These are phyloP conservation scores for Bombyx mori DNA, from an alignment of 1,140 invertebrate genomes.

Conservation along the genomic window DNA sequence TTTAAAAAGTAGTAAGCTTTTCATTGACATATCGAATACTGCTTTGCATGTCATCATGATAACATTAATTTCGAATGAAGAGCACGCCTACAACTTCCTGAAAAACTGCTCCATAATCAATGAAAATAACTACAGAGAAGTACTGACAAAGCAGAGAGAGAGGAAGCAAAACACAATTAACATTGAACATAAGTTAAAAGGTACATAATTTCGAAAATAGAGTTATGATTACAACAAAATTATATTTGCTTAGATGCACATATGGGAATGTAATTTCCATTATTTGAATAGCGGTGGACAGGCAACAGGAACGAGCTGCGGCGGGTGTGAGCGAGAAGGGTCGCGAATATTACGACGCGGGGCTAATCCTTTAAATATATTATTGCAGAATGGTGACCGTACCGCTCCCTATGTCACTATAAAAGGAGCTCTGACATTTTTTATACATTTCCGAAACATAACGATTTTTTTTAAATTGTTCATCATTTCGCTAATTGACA, in stretches of 20 bases:
- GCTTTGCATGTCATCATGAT: no score
- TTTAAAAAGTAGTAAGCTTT: no score
- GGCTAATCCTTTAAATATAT: slow-evolving; percentile 72
- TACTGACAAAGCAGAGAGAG: slow-evolving; percentile 21
- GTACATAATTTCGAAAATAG: no score
- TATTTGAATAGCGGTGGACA: slow-evolving; percentile 62
- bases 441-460: no score
- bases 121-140: slow-evolving; percentile 56
- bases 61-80: no score
- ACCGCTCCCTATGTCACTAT: slow-evolving; percentile 36
- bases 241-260: slow-evolving; percentile 70
- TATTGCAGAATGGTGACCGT: slow-evolving; percentile 59
- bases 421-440: no score
- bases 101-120: slow-evolving; percentile 45
- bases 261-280: slow-evolving; percentile 72
- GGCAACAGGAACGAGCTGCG: neutral
- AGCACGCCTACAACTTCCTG: slow-evolving; percentile 24
- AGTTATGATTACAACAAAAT: slow-evolving; percentile 65
- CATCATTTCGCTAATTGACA: no score
- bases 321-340: slow-evolving; percentile 31
- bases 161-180: no score
- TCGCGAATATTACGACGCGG: slow-evolving; percentile 68
- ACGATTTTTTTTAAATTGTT: no score
- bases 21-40: neutral
- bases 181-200: no score